These are phyloP conservation scores for Actias luna DNA, from an alignment of 2,888 invertebrate genomes.

Conservation along the genomic window DNA sequence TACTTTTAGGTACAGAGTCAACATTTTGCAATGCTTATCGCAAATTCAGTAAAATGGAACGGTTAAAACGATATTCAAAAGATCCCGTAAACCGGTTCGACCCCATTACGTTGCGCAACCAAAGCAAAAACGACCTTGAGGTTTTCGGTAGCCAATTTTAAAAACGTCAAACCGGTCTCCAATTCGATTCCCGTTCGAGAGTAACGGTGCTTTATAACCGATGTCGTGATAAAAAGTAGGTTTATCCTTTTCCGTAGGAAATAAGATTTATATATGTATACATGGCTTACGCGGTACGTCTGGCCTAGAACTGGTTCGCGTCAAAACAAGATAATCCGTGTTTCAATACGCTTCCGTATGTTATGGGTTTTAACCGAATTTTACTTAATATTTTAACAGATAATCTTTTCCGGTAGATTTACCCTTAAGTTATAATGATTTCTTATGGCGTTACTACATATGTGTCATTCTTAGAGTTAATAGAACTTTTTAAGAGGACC, in stretches of 20 bases:
- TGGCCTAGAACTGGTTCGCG: not conserved
- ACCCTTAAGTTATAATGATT: too few species aligned
- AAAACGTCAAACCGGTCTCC: conserved; percentile 14
- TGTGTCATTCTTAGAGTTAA: too few species aligned
- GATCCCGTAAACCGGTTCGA: not conserved
- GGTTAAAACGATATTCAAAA: not conserved
- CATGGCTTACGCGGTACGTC: not conserved
- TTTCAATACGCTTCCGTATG: not conserved
- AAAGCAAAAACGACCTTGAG: conserved; percentile 11
- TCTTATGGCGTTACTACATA: too few species aligned
- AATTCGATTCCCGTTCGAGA: conserved; percentile 15
- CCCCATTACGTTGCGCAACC: not conserved
- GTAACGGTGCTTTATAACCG: conserved; percentile 14
- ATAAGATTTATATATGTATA: conserved; percentile 5
- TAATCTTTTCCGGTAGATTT: too few species aligned
- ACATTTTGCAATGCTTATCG: too few species aligned
- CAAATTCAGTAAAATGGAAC: not conserved
- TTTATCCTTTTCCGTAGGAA: conserved; percentile 15
- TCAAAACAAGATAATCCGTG: not conserved
- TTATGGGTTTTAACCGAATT: too few species aligned
- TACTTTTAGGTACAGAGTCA: too few species aligned
- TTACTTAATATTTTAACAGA: too few species aligned
- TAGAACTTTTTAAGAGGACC: too few species aligned
- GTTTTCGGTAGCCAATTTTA: not conserved
- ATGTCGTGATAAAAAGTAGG: conserved; percentile 11